A percentile compares a stretch with the other conserved stretches of the same genome.
These are phyloP conservation scores for Typhlichthys subterraneus DNA, from an alignment of 2,797 vertebrate genomes.

Conservation along the genomic window DNA sequence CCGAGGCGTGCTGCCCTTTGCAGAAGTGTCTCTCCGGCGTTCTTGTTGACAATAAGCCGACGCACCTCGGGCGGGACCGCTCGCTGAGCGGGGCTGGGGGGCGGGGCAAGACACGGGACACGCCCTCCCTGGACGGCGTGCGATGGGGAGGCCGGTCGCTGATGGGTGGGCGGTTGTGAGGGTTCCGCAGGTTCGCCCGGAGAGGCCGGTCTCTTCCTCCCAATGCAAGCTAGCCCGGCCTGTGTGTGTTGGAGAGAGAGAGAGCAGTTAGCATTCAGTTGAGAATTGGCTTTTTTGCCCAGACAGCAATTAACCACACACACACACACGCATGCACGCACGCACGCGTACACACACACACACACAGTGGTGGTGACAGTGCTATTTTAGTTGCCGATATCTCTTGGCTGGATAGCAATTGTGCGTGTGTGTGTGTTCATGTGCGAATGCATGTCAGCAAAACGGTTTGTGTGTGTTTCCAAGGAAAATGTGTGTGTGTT, in stretches of 20 bases:
- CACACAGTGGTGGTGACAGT: background rate
- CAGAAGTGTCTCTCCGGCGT: conserved; percentile 90
- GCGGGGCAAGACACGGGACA: conserved; percentile 35
- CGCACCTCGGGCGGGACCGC: conserved; percentile 88
- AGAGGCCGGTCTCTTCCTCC: background rate
- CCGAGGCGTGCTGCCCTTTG: conserved; percentile 90
- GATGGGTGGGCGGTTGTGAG: conserved; percentile 9
- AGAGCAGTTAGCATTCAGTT: conserved; percentile 17
- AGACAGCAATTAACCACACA: conserved; percentile 29
- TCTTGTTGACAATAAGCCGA: conserved; percentile 93
- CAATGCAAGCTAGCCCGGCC: conserved; percentile 10
- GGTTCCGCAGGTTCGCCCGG: background rate
- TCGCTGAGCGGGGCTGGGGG: conserved; percentile 75
- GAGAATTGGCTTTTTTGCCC: conserved; percentile 33
- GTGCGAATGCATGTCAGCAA: conserved; percentile 38
- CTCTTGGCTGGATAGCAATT: too few species aligned
- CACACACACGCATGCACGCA: background rate
- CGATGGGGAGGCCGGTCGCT: conserved; percentile 41
- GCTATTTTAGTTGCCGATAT: too few species aligned
- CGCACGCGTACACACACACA: conserved; percentile 12
- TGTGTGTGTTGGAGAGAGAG: conserved; percentile 19
- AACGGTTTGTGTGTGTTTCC: conserved; percentile 32
- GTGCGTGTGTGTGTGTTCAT: too few species aligned
- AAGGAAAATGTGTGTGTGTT: conserved; percentile 42
- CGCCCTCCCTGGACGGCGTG: conserved; percentile 21